Evolutionary conservation across 2,113 vertebrate genomes (phyloP), one percentile per base, ranked within the genome.

Genomic region (Lophius piscatorius): DNA sequence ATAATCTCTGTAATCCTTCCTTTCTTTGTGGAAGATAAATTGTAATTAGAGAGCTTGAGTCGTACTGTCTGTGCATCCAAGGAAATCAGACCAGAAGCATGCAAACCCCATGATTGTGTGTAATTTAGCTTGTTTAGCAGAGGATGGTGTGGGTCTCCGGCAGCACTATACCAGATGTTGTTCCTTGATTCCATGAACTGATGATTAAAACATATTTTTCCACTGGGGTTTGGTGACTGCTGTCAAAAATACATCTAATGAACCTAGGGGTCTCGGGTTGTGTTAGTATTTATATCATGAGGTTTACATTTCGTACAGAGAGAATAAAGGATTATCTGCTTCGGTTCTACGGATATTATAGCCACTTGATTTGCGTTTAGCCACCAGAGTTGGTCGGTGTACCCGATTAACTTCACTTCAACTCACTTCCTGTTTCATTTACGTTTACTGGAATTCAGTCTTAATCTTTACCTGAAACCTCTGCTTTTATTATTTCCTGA

Each of bases 181-280:
- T 50, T 70, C 63, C 34, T 68, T n/a, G n/a, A n/a, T n/a, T n/a
- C n/a, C n/a, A n/a, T n/a, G n/a, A n/a, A n/a, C 62, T 57, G 41
- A 82, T 60, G 62, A 79, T 78, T 67, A 48, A 77, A 65, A 70
- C 69, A 54, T 39, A 51, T 45, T 67, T 74, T 75, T 74, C 71
- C 74, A 64, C 21, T 41, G 60, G 67, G 50, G 49, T 74, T 65
- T 44, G 28, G 24, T 68, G 52, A 62, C 39, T 54, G 61, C 40
- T 70, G 38, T 76, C 54, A 69, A 44, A 69, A 55, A 65, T 47
- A 42, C 48, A 45, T 61, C 38, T 38, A 47, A 74, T 74, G 59
- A 59, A 76, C 40, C 42, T 22, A 11, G 14, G 47, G 20, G 51
- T 76, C 46, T 65, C 29, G 50, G 60, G 40, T 36, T 61, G 39